Evolutionary conservation across 2,888 invertebrate species (phyloP).

Genomic region (Rhodophaea formosa): DNA sequence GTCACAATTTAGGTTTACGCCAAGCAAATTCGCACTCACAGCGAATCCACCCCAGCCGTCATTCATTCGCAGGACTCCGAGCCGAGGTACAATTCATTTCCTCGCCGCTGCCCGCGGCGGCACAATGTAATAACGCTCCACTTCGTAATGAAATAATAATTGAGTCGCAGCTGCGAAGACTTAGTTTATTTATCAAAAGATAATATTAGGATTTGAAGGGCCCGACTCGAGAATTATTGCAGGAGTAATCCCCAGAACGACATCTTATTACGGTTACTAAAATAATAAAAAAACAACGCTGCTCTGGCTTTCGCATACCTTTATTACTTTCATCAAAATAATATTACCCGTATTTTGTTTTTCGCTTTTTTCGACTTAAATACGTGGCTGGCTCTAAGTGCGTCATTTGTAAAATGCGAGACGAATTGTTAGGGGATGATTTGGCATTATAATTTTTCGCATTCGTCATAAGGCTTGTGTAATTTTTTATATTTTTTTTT

Average conservation of each 20-base stretch:
- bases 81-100: constrained; percentile 36
- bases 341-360: constrained; percentile 15
- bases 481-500: constrained; percentile 6
- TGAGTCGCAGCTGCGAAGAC: constrained; percentile 41
- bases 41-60: not conserved
- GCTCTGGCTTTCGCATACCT: not conserved
- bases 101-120: constrained; percentile 33
- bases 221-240: constrained; percentile 35
- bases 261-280: constrained; percentile 26
- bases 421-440: not conserved
- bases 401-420: constrained; percentile 3
- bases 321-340: constrained; percentile 19
- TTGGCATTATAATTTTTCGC: constrained; percentile 3
- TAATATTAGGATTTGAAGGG: constrained; percentile 50
- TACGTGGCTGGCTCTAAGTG: constrained; percentile 7
- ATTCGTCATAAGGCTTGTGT: not conserved
- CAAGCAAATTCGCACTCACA: not conserved
- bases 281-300: constrained; percentile 11
- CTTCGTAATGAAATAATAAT: constrained; percentile 56
- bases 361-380: constrained; percentile 13
- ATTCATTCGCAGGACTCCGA: not conserved
- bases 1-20: not conserved
- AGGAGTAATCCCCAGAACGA: constrained; percentile 32
- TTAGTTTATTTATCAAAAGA: constrained; percentile 54
- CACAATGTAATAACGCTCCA: constrained; percentile 39